Evolutionary conservation across 2,113 vertebrate genomes (phyloP), one percentile per base, ranked within the genome.

Genomic region (Sclerurus mexicanus): DNA sequence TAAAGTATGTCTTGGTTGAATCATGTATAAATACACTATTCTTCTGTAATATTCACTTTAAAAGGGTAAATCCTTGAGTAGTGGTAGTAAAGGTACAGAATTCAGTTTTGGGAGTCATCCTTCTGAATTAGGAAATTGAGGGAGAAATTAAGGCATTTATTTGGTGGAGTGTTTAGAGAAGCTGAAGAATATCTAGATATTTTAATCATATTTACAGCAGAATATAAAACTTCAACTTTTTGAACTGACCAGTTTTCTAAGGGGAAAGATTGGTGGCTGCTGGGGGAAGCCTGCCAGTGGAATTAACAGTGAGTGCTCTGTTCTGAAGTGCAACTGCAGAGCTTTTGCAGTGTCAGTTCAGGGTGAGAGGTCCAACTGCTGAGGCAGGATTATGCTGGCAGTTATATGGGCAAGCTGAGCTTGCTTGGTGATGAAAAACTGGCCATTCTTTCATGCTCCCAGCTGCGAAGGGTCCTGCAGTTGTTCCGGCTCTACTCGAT

Each of bases 361-460:
- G 56, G 69, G 18, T 30, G 30, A 40, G 49, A 71, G 19, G 18
- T 53, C 72, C 84, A 59, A 39, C 33, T 75, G 13, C 35, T 62
- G 40, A 71, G 56, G 52, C 62, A 1, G 63, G 67, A 23, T 74
- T 86, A 77, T 73, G 7, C 33, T 92, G 72, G 31, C 37, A 62
- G 44, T 49, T 83, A 19, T 3, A 18, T 13, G 22, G 40, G 40
- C 40, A 76, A 49, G 24, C 53, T 86, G 76, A 83, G 63, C 46
- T 69, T 80, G 33, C 66, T 50, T 76, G 53, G 35, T 69, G 79
- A 40, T 12, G 16, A 77, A 75, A 84, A 80, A 64, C 17, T 7
- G 19, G 30, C 30, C 16, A 0, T 35, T 66, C 9, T 84, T 67
- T 11, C 0, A 0, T 44, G 15, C 11, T 84, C 3, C 25, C 8